Percentiles rank a stretch among this genome's conserved stretches.
phyloP scores from a whole-genome alignment of 92 coral and sea anemone species.

The Siderastrea siderea region DNA sequence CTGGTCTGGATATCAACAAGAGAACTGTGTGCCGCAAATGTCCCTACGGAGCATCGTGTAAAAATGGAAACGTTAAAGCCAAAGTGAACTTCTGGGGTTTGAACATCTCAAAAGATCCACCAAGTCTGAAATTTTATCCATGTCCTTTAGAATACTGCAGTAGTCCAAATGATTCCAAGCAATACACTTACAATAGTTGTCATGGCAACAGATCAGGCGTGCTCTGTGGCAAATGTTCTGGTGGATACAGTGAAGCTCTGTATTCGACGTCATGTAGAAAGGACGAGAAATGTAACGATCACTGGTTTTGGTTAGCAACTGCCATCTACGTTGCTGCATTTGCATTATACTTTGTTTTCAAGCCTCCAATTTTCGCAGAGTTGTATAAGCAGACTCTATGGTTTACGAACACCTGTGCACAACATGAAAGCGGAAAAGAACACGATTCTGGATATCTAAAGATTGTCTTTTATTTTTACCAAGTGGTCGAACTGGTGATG shows the following conservation, averaged over 20 bases:
- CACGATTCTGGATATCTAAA: background rate
- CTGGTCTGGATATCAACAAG: background rate
- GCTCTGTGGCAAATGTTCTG: no score
- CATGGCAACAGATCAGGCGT: no score
- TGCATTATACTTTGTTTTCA: background rate
- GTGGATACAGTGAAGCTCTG: no score
- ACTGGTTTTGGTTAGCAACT: conserved; percentile 57
- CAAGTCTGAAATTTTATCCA: conserved; percentile 24
- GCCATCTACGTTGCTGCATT: conserved; percentile 4
- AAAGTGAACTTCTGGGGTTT: conserved; percentile 72
- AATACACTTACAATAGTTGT: background rate
- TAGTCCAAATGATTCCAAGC: no score
- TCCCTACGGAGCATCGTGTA: background rate
- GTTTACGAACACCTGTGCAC: conserved; percentile 8
- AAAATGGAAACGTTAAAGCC: conserved; percentile 3
- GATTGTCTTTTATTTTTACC: no score
- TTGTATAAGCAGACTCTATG: conserved; percentile 20
- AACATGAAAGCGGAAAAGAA: background rate
- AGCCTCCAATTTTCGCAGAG: conserved; percentile 51
- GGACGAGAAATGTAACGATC: background rate
- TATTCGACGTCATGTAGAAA: no score
- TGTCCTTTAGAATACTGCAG: conserved; percentile 63
- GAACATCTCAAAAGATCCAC: conserved; percentile 1
- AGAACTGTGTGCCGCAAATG: conserved; percentile 17
- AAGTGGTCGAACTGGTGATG: no score